A percentile compares a stretch with the other conserved stretches of the same genome.
These are phyloP conservation scores for Meteorus colon DNA, from an alignment of 2,888 invertebrate genomes.

Conservation along the genomic window DNA sequence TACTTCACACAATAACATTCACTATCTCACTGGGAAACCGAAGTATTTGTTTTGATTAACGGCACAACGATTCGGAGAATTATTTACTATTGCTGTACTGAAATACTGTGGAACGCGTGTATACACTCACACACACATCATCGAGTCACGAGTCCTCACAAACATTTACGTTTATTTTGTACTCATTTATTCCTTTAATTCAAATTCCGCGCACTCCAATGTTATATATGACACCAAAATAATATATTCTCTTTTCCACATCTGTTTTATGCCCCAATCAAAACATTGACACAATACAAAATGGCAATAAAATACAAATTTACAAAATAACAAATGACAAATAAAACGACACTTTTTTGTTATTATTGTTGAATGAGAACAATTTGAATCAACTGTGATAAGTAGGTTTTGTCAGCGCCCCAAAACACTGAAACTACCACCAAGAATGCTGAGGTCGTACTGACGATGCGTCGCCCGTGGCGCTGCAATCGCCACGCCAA, in stretches of 20 bases:
- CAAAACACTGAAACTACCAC: conserved; percentile 68
- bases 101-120: neutral
- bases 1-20: neutral
- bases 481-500: conserved; percentile 67
- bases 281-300: neutral
- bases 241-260: neutral
- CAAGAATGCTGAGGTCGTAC: conserved; percentile 70
- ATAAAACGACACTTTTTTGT: conserved; percentile 10
- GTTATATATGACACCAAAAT: neutral
- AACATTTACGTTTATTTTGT: conserved; percentile 14
- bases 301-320: neutral
- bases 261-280: neutral
- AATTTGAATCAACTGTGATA: conserved; percentile 28
- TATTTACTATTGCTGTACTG: neutral
- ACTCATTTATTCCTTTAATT: neutral
- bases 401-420: conserved; percentile 46
- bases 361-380: neutral
- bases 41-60: neutral
- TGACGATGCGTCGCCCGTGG: conserved; percentile 68
- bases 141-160: conserved; percentile 23
- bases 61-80: neutral
- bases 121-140: conserved; percentile 13
- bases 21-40: neutral
- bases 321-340: neutral
- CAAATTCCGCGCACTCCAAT: neutral